These are phyloP conservation scores for Oryzias woworae DNA, from an alignment of 2,113 vertebrate species.

Conservation along the genomic window DNA sequence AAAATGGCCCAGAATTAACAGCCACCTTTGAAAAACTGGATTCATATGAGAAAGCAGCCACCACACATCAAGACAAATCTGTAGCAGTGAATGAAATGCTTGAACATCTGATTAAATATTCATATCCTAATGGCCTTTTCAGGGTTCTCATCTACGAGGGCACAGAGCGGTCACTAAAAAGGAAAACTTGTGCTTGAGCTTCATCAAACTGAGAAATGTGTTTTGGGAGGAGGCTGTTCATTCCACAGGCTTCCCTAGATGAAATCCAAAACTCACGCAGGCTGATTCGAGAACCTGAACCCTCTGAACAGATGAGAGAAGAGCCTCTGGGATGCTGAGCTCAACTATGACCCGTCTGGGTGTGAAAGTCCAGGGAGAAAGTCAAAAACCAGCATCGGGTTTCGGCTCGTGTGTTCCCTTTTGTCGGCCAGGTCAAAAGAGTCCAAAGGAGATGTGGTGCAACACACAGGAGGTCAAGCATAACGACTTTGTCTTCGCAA, in stretches of 20 bases:
- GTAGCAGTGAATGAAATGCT: neutral
- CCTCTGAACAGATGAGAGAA: conserved; percentile 29
- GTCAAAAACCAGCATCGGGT: conserved; percentile 51
- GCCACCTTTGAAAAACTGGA: too few species aligned
- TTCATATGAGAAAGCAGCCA: neutral
- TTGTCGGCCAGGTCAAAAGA: conserved; percentile 43
- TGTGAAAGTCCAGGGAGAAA: conserved; percentile 52
- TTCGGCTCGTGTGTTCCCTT: conserved; percentile 40
- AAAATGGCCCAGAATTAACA: too few species aligned
- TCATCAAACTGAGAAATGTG: neutral
- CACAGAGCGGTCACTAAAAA: neutral
- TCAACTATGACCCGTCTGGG: conserved; percentile 60
- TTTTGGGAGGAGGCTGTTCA: neutral
- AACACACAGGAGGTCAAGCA: conserved; percentile 51
- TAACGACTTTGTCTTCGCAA: conserved; percentile 22
- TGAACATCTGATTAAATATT: neutral
- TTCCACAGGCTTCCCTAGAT: neutral
- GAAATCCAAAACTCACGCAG: conserved; percentile 13
- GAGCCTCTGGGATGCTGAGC: conserved; percentile 28
- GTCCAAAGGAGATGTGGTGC: conserved; percentile 39
- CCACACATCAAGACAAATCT: neutral
- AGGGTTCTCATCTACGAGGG: neutral
- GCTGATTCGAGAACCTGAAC: conserved; percentile 32
- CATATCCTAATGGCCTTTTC: neutral
- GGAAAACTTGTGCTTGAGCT: neutral